Evolutionary conservation across 2,113 vertebrate species (phyloP), one percentile per base, ranked within the genome.

Genomic region (Martes martes): DNA sequence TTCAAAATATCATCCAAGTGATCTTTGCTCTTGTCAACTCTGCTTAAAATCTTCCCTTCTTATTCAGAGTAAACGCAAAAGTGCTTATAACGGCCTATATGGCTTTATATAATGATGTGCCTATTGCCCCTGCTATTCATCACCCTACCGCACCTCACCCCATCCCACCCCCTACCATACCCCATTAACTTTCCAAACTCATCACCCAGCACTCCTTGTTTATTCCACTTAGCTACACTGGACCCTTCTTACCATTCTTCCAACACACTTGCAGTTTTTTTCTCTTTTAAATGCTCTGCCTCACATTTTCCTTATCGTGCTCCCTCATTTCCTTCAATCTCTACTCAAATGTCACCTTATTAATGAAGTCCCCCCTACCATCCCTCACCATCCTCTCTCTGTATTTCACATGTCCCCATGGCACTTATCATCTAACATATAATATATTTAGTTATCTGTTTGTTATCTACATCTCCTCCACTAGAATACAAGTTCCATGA

Each of bases 311-410:
- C 39, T 80, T 63, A 83, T 8, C 28, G 57, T 74, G 33, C 23
- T 74, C 57, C 52, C 33, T 97, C 69, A 88, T 59, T 88, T 94
- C 50, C 42, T 96, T 85, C 42, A 18, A 87, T 79, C n/a, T 86
- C 52, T 92, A 87, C 47, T 94, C 42, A 79, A 80, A 74, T 65
- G 45, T 81, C 36, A 95, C 39, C 52, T 19, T 23, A 63, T 71
- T 73, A 91, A 31, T 19, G 13, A 92, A 89, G 69, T 31, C 63
- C 52, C 28, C 45, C 78, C 50, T 11, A 79, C 6, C 15, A 47
- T 13, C 45, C 39, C 50, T 61, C 7, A 31, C 8, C 36, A 81
- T 28, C 23, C 33, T 21, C n/a, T n/a, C 76, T 81, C n/a, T 85
- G 42, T 39, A 87, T 42, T 91, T 87, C 79, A 93, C 26, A 19